phyloP scores from a whole-genome alignment of 2,113 vertebrate species.

The Taxidea taxus region DNA sequence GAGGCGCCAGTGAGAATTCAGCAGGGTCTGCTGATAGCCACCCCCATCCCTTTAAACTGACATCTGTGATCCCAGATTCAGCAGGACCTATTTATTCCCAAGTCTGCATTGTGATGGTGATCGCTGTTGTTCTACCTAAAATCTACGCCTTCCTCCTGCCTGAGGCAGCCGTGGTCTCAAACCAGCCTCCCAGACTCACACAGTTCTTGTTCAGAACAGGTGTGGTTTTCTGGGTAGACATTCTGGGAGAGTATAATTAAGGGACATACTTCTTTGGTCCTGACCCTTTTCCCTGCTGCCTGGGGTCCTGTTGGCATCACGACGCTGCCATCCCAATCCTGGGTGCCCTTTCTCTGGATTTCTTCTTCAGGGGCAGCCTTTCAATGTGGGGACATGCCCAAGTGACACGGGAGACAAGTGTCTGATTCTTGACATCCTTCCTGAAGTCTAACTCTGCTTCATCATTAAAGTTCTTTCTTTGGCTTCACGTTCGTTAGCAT shows the following conservation, averaged over 20 bases:
- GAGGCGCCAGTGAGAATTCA: slow-evolving; percentile 19
- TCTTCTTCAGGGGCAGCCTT: background rate
- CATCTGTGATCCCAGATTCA: background rate
- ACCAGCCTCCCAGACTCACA: background rate
- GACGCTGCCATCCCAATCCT: background rate
- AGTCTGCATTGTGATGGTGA: fast-evolving
- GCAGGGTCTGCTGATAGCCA: background rate
- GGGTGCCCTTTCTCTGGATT: background rate
- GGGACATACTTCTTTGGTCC: fast-evolving
- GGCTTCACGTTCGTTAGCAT: background rate
- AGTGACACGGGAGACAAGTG: fast-evolving
- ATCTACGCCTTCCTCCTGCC: background rate
- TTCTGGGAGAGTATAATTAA: too few relatives aligned
- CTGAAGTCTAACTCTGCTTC: background rate
- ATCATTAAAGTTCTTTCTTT: background rate
- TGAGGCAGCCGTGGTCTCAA: background rate
- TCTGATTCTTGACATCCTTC: background rate
- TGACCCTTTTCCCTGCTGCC: background rate
- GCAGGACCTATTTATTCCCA: background rate
- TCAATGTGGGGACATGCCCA: background rate
- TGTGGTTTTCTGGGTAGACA: background rate
- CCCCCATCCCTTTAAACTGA: background rate
- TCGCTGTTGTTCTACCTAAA: background rate
- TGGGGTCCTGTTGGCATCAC: too few relatives aligned
- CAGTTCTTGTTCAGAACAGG: background rate